phyloP scores from a whole-genome alignment of 2,888 invertebrate genomes.

The Coecobrya sp. region DNA sequence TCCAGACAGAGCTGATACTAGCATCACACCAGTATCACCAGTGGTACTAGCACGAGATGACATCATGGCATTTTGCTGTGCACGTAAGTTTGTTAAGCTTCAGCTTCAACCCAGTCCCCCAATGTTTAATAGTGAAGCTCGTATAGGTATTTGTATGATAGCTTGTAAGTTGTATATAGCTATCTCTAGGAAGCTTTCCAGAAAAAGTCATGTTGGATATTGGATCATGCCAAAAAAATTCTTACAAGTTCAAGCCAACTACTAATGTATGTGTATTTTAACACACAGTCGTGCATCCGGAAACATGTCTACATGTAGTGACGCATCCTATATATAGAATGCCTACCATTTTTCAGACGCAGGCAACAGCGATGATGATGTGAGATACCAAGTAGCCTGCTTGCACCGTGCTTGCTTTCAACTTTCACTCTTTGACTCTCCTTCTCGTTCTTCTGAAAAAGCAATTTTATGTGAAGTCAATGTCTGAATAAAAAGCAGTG shows the following conservation, averaged over 20 bases:
- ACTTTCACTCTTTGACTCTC: slow-evolving; percentile 30
- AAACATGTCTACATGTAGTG: not conserved
- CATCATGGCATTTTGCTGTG: slow-evolving; percentile 1
- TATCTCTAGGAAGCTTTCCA: slow-evolving; percentile 36
- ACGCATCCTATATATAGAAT: not conserved
- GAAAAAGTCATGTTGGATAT: slow-evolving; percentile 19
- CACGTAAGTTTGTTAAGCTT: not conserved
- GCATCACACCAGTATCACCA: not conserved
- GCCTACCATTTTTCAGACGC: slow-evolving; percentile 13
- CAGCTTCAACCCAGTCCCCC: not conserved
- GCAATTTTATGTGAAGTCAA: slow-evolving; percentile 48
- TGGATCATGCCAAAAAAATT: slow-evolving; percentile 52
- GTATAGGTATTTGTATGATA: not conserved
- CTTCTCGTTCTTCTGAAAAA: not conserved
- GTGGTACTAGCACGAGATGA: not conserved
- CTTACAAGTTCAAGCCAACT: slow-evolving; percentile 45
- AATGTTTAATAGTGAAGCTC: not conserved
- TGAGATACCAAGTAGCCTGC: slow-evolving; percentile 11
- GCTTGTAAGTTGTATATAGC: not conserved
- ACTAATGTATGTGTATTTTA: not conserved
- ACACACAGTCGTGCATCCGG: not conserved
- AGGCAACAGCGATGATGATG: not conserved
- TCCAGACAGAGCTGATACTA: not conserved
- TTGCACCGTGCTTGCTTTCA: not conserved
- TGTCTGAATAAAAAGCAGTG: slow-evolving; percentile 32